phyloP scores from a whole-genome alignment of 2,888 invertebrate genomes.

The Lingula anatina region DNA sequence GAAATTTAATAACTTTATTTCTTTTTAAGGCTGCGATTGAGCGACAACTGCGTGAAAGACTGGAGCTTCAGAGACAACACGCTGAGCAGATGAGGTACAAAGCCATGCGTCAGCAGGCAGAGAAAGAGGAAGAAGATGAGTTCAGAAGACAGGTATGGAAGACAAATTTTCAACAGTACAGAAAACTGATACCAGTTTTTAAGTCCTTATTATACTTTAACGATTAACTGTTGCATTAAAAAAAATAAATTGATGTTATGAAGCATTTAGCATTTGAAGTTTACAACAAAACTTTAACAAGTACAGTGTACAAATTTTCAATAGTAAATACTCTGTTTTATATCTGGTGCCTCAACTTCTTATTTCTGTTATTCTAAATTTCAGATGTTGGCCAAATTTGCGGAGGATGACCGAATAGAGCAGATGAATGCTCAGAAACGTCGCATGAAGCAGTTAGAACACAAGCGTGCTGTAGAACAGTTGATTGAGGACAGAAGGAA shows the following conservation, averaged over 20 bases:
- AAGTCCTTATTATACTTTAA: too few species aligned
- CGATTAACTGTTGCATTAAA: too few species aligned
- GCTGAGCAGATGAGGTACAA: conserved; percentile 48
- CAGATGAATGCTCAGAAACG: conserved; percentile 58
- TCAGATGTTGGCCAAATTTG: conserved; percentile 57
- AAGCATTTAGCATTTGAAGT: too few species aligned
- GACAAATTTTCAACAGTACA: too few species aligned
- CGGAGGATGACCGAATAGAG: conserved; percentile 61
- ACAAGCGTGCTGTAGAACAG: conserved; percentile 57
- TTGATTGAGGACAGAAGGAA: conserved; percentile 55
- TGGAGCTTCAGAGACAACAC: conserved; percentile 46
- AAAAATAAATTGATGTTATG: too few species aligned
- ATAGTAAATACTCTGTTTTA: too few species aligned
- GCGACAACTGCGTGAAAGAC: conserved; percentile 33
- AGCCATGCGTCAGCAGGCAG: conserved; percentile 33
- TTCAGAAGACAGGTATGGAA: conserved; percentile 40
- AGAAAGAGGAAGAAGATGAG: conserved; percentile 50
- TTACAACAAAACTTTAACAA: too few species aligned
- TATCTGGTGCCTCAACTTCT: too few species aligned
- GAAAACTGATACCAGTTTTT: too few species aligned
- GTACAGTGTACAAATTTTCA: too few species aligned
- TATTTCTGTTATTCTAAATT: background rate
- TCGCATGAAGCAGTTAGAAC: conserved; percentile 59
- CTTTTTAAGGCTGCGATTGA: conserved; percentile 28
- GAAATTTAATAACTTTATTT: background rate